Conservation (phyloP, 2,888 invertebrate species). For the Anthoptus insignis region DNA sequence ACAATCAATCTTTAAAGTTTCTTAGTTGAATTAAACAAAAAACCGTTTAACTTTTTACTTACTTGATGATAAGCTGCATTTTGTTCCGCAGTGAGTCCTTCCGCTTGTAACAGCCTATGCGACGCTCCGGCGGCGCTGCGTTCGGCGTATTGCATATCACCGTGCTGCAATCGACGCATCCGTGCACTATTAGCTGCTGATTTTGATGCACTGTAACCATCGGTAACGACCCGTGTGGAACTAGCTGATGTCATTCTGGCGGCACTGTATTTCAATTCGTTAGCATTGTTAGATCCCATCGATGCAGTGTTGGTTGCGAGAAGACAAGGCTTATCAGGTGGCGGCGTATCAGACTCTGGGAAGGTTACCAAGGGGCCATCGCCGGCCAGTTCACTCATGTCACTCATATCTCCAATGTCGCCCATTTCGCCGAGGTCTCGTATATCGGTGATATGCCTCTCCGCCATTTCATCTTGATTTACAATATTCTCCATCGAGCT, state of each 20-base stretch:
- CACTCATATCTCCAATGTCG: slow-evolving; percentile 82
- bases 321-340: slow-evolving; percentile 83
- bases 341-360: slow-evolving; percentile 93
- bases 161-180: slow-evolving; percentile 90
- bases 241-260: slow-evolving; percentile 93
- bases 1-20: background rate
- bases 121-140: slow-evolving; percentile 93
- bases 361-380: slow-evolving; percentile 93
- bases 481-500: slow-evolving; percentile 94
- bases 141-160: slow-evolving; percentile 94
- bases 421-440: slow-evolving; percentile 82
- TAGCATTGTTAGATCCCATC: slow-evolving; percentile 81
- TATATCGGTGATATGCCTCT: slow-evolving; percentile 78
- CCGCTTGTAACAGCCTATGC: slow-evolving; percentile 93
- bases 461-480: slow-evolving; percentile 86
- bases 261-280: slow-evolving; percentile 94
- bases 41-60: slow-evolving; percentile 53
- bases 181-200: slow-evolving; percentile 81
- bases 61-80: slow-evolving; percentile 94
- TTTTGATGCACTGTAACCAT: slow-evolving; percentile 92
- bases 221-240: slow-evolving; percentile 92
- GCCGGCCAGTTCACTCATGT: slow-evolving; percentile 75
- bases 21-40: slow-evolving; percentile 15
- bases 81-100: slow-evolving; percentile 95
- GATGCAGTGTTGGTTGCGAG: slow-evolving; percentile 75